Conservation (phyloP, 2,888 invertebrate genomes). For the Scaptomyza parva region DNA sequence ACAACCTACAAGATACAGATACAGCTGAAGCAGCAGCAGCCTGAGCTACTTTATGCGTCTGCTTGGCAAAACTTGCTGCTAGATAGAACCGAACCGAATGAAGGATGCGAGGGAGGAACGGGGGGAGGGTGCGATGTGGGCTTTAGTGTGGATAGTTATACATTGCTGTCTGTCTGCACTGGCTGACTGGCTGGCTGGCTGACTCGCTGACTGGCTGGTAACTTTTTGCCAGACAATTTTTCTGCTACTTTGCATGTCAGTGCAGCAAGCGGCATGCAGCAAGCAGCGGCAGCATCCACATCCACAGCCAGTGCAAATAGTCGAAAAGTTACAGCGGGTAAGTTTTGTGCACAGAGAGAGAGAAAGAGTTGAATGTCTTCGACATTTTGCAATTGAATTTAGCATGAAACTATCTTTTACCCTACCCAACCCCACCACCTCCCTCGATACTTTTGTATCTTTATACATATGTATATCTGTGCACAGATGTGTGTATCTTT, state of each 20-base stretch:
- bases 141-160: not conserved
- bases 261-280: no score
- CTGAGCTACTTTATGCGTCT: constrained; percentile 60
- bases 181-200: constrained; percentile 52
- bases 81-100: not conserved
- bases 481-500: constrained; percentile 25
- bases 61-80: constrained; percentile 27
- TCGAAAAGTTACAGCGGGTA: constrained; percentile 65
- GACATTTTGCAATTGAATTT: constrained; percentile 72
- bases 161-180: constrained; percentile 13
- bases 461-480: constrained; percentile 17
- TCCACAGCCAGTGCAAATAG: constrained; percentile 50
- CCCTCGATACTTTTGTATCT: not conserved
- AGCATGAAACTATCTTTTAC: not conserved
- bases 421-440: not conserved
- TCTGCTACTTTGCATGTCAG: constrained; percentile 79
- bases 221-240: constrained; percentile 76
- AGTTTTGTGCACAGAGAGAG: constrained; percentile 34
- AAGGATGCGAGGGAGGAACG: no score
- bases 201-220: constrained; percentile 61
- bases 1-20: constrained; percentile 38
- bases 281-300: not conserved
- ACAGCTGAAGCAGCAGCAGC: constrained; percentile 33
- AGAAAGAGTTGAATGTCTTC: constrained; percentile 25
- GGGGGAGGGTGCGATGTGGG: not conserved